Conservation (phyloP, 2,797 vertebrate genomes). For the Lagocephalus sceleratus region DNA sequence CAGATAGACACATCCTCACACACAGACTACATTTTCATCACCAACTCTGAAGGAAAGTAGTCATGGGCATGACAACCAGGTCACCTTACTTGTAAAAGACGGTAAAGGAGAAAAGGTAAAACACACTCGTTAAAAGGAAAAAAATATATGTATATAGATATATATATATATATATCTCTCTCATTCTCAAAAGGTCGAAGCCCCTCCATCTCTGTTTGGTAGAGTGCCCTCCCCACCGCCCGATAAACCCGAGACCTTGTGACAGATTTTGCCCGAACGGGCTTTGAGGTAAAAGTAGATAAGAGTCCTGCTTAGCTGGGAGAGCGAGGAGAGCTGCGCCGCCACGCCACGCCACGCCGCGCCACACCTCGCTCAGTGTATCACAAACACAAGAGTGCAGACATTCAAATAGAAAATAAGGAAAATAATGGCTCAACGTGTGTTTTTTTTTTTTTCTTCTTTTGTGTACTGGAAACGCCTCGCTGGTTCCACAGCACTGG, state of each 20-base stretch:
- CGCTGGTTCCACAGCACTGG: conserved; percentile 77
- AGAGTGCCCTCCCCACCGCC: conserved; percentile 73
- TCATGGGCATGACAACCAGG: conserved; percentile 80
- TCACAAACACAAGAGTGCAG: conserved; percentile 76
- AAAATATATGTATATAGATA: conserved; percentile 41
- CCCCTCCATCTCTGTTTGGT: conserved; percentile 57
- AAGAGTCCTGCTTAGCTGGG: conserved; percentile 81
- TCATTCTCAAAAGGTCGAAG: conserved; percentile 71
- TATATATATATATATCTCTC: conserved; percentile 58
- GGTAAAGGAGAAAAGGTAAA: conserved; percentile 82
- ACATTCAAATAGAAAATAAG: conserved; percentile 71
- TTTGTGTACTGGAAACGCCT: conserved; percentile 79
- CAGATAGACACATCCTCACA: conserved; percentile 9
- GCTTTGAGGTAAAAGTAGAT: conserved; percentile 98
- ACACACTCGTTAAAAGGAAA: conserved; percentile 81
- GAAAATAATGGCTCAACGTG: conserved; percentile 89
- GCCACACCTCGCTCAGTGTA: conserved; percentile 84
- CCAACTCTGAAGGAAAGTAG: conserved; percentile 73
- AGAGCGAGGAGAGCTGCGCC: conserved; percentile 71
- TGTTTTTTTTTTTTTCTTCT: conserved; percentile 35
- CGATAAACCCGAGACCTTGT: conserved; percentile 80
- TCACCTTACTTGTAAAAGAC: conserved; percentile 86
- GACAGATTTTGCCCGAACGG: conserved; percentile 81
- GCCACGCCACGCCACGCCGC: conserved; percentile 78
- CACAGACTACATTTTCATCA: conserved; percentile 59